These are phyloP conservation scores for Dicrostonyx torquatus DNA, from an alignment of 2,797 vertebrate genomes.

Conservation along the genomic window DNA sequence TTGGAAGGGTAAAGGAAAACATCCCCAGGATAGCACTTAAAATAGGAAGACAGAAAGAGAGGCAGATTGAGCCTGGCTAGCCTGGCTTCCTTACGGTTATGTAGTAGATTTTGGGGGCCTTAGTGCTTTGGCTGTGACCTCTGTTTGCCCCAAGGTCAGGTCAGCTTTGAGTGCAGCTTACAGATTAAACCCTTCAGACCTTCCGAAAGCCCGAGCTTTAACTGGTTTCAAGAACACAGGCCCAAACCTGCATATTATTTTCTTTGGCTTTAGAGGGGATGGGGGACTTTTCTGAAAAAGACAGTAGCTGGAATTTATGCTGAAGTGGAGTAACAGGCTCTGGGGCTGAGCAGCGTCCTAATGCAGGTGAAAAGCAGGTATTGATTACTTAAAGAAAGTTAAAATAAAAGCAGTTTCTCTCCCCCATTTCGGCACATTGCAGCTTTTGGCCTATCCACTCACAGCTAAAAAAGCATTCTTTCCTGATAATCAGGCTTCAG, in stretches of 20 bases:
- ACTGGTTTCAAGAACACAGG: slow-evolving; percentile 55
- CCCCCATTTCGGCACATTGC: slow-evolving; percentile 91
- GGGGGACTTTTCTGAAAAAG: slow-evolving; percentile 76
- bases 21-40: neutral
- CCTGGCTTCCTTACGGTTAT: slow-evolving; percentile 33
- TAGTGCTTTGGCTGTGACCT: slow-evolving; percentile 53
- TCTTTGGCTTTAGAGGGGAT: slow-evolving; percentile 19
- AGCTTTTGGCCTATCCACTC: slow-evolving; percentile 97
- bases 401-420: slow-evolving; percentile 89
- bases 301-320: slow-evolving; percentile 81
- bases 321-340: slow-evolving; percentile 81
- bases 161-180: slow-evolving; percentile 61
- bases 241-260: slow-evolving; percentile 64
- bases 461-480: slow-evolving; percentile 99
- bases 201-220: slow-evolving; percentile 58
- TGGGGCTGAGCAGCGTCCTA: slow-evolving; percentile 80
- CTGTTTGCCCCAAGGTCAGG: slow-evolving; percentile 63
- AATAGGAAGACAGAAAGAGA: slow-evolving; percentile 14
- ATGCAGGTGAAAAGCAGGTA: slow-evolving; percentile 88
- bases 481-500: slow-evolving; percentile 99
- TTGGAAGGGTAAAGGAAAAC: slow-evolving; percentile 56
- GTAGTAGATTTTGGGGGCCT: slow-evolving; percentile 19
- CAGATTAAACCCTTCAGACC: slow-evolving; percentile 54
- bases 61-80: slow-evolving; percentile 21
- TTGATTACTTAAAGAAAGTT: slow-evolving; percentile 92